Conservation (phyloP, 1,140 invertebrate genomes). For the Drosophila lacteicornis region DNA sequence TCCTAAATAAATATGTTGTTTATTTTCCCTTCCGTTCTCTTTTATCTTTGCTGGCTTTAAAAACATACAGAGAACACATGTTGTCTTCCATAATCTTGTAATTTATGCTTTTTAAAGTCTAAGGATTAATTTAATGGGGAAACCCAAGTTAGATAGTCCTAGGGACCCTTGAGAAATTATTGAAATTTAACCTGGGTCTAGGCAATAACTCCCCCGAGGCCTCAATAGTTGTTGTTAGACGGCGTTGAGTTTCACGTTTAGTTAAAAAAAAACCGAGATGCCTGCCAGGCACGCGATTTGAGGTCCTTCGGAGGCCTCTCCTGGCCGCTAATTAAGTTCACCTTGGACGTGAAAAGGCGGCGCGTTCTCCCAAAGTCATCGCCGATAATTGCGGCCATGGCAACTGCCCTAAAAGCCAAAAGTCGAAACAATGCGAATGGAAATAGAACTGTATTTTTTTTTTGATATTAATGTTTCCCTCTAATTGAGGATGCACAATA, state of each 20-base stretch:
- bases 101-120: background rate
- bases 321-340: constrained; percentile 65
- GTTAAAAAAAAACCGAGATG: constrained; percentile 36
- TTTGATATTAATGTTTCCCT: constrained; percentile 9
- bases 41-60: background rate
- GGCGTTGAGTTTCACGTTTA: constrained; percentile 45
- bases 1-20: background rate
- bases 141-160: background rate
- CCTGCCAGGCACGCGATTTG: constrained; percentile 62
- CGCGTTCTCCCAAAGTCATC: constrained; percentile 70
- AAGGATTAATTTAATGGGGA: background rate
- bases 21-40: background rate
- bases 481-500: constrained; percentile 15
- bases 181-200: constrained; percentile 1
- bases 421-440: constrained; percentile 31
- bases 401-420: constrained; percentile 43
- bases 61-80: background rate
- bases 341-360: constrained; percentile 59
- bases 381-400: constrained; percentile 55
- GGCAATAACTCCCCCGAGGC: constrained; percentile 7
- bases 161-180: constrained; percentile 12
- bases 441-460: constrained; percentile 16
- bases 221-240: constrained; percentile 20
- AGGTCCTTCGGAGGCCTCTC: constrained; percentile 53
- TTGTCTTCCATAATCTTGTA: background rate